Conservation (phyloP, 2,113 vertebrate species). For the Pogonocichla stellata region DNA sequence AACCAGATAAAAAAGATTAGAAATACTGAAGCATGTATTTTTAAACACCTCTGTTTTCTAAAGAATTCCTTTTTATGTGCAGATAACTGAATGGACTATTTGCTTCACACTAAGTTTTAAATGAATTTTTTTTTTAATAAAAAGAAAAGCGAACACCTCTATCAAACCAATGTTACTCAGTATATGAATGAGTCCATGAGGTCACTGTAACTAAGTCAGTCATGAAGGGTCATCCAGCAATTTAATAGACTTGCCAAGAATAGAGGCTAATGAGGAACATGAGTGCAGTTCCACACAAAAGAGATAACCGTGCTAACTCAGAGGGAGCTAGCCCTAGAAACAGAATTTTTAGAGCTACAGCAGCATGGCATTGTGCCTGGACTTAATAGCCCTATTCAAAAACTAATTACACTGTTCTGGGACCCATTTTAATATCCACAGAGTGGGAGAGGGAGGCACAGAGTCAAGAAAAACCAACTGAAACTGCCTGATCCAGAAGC, state of each 20-base stretch:
- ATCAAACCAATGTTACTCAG: neutral
- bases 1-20: neutral
- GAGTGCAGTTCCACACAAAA: neutral
- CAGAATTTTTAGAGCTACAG: constrained; percentile 5
- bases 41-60: neutral
- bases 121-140: neutral
- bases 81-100: neutral
- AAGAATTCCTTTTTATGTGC: neutral
- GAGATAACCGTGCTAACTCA: neutral
- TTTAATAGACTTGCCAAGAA: neutral
- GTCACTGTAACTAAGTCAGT: neutral
- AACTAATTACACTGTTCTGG: constrained; percentile 34
- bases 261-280: neutral
- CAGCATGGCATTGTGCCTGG: constrained; percentile 19
- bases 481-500: neutral
- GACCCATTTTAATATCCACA: neutral
- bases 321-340: constrained; percentile 23
- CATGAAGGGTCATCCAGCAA: neutral
- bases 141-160: neutral
- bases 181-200: neutral
- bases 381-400: constrained; percentile 32
- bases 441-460: neutral
- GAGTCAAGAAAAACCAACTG: neutral
- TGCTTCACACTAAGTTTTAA: neutral
- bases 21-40: neutral